Base-by-base conservation (phyloP, 2,113 vertebrate species). In the Rhea pennata region DNA sequence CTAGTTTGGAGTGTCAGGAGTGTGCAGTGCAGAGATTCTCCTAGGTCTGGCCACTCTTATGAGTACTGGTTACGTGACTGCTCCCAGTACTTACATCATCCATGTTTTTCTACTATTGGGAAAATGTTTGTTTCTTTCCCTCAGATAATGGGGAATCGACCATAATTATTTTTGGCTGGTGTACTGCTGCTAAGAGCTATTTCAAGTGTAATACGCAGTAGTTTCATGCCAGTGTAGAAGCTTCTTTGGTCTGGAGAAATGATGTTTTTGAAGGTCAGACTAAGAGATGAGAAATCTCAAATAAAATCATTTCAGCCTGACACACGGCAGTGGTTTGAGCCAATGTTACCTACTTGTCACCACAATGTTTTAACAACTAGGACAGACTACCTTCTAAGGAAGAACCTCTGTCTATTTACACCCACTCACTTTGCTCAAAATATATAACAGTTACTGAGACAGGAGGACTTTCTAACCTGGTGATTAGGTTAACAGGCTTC, bases 101-200 rank as follows among this genome's bases (percentile, higher is more conserved):
- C 56, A 15, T 82, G 24, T 39, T 89, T 92, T 92, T 84, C 56
- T 82, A 1, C 24, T 71, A 2, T n/a, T 84, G 56, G 27, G 83
- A 79, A 87, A 92, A 83, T 27, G 20, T 44, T 96, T 91, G 23
- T 84, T 91, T 82, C 66, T 87, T 95, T 93, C 70, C 6, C 0
- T 84, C 89, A 83, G 53, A 58, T 91, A 95, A 92, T 73, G 81
- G 71, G 85, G 70, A 87, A 91, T 70, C 92, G 62, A 33, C 77
- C 1, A 0, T 91, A 91, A 95, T 91, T 95, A 73, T 82, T 97
- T 96, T 95, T 96, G 84, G 77, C 84, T 66, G 36, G 40, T 76
- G 19, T 75, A 53, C 31, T 62, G 26, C 64, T 59, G 42, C 61
- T 85, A 72, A 67, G 64, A 96, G 50, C 46, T 75, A 40, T 88